phyloP scores from a whole-genome alignment of 1,140 invertebrate species.

The Akabosia matsudoensis region DNA sequence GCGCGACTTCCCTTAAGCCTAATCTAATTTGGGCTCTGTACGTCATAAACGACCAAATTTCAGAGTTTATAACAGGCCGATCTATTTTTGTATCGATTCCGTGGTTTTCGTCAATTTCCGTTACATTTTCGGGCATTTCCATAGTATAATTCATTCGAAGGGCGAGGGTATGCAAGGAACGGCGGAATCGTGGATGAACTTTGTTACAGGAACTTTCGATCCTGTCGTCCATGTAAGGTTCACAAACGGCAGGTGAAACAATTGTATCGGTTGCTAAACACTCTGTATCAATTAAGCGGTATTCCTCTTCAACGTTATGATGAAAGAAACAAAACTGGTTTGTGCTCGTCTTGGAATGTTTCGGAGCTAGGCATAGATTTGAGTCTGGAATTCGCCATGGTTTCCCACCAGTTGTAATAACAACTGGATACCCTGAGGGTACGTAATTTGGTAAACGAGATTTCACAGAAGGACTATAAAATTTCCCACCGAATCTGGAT shows the following conservation, averaged over 20 bases:
- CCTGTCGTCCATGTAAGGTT: not conserved
- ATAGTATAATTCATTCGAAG: not conserved
- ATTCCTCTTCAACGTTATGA: not conserved
- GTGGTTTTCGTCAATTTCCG: not conserved
- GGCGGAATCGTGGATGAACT: too few relatives aligned
- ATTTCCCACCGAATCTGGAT: not conserved
- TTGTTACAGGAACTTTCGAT: not conserved
- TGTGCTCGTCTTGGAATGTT: not conserved
- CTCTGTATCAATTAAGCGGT: not conserved
- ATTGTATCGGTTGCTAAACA: not conserved
- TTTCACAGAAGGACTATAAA: not conserved
- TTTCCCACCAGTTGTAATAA: not conserved
- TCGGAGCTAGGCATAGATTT: not conserved
- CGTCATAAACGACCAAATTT: constrained; percentile 18
- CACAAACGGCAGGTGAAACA: not conserved
- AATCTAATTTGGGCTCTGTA: not conserved
- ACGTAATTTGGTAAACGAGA: not conserved
- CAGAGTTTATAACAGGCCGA: not conserved
- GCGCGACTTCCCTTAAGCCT: not conserved
- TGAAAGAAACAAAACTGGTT: not conserved
- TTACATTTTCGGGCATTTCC: not conserved
- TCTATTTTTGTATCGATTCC: not conserved
- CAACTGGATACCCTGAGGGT: not conserved
- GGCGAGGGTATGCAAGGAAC: not conserved
- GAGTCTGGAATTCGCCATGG: not conserved